Conservation (phyloP, 2,113 vertebrate genomes). For the Chauna torquata region DNA sequence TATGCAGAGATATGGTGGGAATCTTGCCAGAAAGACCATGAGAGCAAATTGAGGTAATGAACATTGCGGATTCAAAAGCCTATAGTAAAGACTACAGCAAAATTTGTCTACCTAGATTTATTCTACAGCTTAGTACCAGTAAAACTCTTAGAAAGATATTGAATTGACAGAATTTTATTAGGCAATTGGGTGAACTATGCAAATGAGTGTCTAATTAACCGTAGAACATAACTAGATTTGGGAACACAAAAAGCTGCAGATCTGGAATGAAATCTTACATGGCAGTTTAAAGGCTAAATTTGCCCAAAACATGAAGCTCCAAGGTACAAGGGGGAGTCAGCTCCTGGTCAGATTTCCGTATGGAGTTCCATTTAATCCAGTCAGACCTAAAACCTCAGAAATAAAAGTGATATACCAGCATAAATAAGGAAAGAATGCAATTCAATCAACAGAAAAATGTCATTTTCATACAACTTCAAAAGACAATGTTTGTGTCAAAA, state of each 20-base stretch:
- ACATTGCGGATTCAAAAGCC: not conserved
- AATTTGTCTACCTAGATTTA: not conserved
- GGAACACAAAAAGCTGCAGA: not conserved
- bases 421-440: not conserved
- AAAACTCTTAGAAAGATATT: not conserved
- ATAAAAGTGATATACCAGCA: not conserved
- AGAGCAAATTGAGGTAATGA: not conserved
- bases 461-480: not conserved
- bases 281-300: not conserved
- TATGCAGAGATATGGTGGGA: accelerated
- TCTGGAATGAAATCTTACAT: not conserved
- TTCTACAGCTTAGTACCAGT: not conserved
- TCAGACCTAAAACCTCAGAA: not conserved
- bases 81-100: not conserved
- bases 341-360: not conserved
- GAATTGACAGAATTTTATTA: constrained; percentile 12
- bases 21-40: not conserved
- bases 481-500: not conserved
- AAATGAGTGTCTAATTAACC: constrained; percentile 10
- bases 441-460: not conserved
- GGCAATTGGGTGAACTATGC: constrained; percentile 12
- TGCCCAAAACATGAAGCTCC: not conserved
- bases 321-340: not conserved
- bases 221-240: constrained; percentile 1
- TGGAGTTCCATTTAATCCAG: not conserved